Evolutionary conservation across 2,888 invertebrate species (phyloP), one percentile per base, ranked within the genome.

Genomic region (Teleogryllus oceanicus): DNA sequence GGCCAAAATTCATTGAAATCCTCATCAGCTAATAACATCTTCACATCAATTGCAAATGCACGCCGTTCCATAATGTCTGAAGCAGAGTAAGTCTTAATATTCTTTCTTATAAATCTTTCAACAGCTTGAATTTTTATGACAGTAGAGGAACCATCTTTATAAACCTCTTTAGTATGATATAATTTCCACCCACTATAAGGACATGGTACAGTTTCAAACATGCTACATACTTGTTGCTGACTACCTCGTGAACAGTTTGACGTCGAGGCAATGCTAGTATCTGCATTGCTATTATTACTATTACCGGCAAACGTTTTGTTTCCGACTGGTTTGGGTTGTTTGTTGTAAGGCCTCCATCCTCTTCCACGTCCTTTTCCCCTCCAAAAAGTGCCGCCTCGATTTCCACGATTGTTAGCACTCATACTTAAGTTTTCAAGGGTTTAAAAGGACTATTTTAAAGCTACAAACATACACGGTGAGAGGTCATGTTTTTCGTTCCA

Each of bases 121-220:
- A 91, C 88, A 11, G 89, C 87, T 83, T 89, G 85, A 4, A 91
- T 86, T 84, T 89, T 90, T 79, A 86, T 85, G 10, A 89, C 87
- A 21, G 89, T 86, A 0, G 87, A 86, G 13, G 89, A 89, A 50
- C 88, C 87, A 18, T 89, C 88, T 81, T 85, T 85, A 81, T 87
- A 90, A 78, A 86, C 89, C 89, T 93, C 91, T 80, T 90, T 89
- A 74, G 92, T 90, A 86, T 96, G 94, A 87, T 96, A 96, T 12
- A 94, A 87, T 83, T 92, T 91, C 94, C 96, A 96, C 24, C 92
- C 91, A 83, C 90, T 89, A 86, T 92, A 93, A 10, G 89, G 88
- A 50, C 84, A 77, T 8, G 51, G 79, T n/a, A 78, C 49, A 49
- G 16, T 37, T 50, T 76, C n/a, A 37, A 76, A 78, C 49, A 76